Evolutionary conservation across 2,113 vertebrate genomes (phyloP).

Genomic region (Urocolius indicus): DNA sequence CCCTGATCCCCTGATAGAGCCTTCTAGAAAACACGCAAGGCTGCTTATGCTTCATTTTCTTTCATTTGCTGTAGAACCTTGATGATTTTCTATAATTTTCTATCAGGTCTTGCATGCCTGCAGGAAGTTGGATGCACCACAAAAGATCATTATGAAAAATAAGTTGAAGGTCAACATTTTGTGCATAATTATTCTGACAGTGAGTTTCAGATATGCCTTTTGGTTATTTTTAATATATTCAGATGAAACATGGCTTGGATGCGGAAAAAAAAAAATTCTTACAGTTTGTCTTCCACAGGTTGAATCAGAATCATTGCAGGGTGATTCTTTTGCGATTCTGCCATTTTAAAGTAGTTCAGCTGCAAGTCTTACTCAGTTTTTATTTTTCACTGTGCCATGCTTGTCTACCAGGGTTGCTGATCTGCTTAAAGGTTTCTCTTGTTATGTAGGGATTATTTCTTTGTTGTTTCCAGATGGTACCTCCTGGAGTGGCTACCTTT

Average conservation of each 20-base stretch:
- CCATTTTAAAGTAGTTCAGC: background rate
- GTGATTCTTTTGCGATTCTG: background rate
- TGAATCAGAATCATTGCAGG: background rate
- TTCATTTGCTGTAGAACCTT: background rate
- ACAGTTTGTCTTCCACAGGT: background rate
- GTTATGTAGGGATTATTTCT: background rate
- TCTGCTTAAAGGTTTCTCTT: background rate
- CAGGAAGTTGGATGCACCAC: background rate
- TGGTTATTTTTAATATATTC: background rate
- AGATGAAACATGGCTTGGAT: background rate
- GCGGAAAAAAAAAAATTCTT: background rate
- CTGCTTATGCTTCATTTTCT: background rate
- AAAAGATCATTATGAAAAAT: background rate
- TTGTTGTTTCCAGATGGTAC: background rate
- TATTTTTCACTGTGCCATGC: background rate
- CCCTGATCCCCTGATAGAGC: background rate
- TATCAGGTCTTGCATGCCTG: rapidly evolving
- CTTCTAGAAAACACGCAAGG: background rate
- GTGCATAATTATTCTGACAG: background rate
- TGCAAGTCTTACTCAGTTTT: background rate
- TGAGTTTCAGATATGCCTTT: background rate
- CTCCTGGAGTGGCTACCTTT: background rate
- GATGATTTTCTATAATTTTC: background rate
- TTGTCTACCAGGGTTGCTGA: background rate
- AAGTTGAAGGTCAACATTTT: background rate